Evolutionary conservation across 2,113 vertebrate species (phyloP).

Genomic region (Sclerurus mexicanus): DNA sequence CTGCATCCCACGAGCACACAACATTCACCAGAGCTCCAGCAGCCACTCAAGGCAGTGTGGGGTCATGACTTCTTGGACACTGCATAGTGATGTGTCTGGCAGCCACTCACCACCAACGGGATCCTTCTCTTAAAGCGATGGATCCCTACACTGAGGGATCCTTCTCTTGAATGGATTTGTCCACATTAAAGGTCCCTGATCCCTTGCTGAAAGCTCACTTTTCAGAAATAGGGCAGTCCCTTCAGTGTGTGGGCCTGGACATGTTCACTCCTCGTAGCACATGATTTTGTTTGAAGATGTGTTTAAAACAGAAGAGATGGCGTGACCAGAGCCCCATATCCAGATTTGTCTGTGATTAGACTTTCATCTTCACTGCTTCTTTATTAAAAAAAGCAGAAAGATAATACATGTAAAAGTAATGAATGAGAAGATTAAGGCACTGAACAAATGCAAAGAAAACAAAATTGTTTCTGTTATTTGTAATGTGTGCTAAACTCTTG

Average conservation of each 20-base stretch:
- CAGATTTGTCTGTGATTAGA: background rate
- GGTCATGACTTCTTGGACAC: background rate
- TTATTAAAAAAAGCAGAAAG: background rate
- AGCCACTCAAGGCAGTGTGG: background rate
- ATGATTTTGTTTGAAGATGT: background rate
- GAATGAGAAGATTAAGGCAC: background rate
- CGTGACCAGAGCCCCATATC: background rate
- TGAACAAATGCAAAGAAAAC: background rate
- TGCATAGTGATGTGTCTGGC: background rate
- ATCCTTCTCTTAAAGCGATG: background rate
- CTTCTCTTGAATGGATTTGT: background rate
- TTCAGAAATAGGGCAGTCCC: background rate
- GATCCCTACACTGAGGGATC: background rate
- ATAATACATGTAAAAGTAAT: background rate
- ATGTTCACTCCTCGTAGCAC: rapidly evolving
- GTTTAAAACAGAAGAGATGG: background rate
- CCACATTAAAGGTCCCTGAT: background rate
- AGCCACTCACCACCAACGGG: rapidly evolving
- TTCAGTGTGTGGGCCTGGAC: background rate
- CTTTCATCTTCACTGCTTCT: background rate
- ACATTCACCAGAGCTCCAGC: background rate
- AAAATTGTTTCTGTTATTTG: background rate
- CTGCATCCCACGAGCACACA: background rate
- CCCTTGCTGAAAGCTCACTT: background rate
- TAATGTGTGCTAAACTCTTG: background rate